Percentiles rank a stretch among this genome's conserved stretches.
Evolutionary conservation across 2,113 vertebrate species (phyloP).

Genomic region (Solenodon paradoxus): DNA sequence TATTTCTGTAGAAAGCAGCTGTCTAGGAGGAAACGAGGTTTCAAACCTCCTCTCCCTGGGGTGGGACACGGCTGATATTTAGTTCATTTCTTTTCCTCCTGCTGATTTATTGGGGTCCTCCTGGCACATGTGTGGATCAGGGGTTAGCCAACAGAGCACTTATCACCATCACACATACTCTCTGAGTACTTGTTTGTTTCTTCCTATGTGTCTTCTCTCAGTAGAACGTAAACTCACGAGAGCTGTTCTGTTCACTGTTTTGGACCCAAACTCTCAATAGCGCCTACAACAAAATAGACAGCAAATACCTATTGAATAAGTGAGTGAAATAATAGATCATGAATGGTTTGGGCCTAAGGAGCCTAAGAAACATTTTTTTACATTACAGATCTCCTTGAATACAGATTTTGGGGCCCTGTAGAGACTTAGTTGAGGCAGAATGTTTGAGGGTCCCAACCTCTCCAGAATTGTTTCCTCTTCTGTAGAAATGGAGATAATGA

Average conservation of each 20-base stretch:
- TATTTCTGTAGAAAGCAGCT: not conserved
- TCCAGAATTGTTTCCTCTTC: not conserved
- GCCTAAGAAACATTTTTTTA: not conserved
- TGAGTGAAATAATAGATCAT: constrained; percentile 3
- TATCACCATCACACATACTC: not conserved
- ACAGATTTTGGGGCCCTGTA: not conserved
- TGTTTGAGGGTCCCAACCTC: not conserved
- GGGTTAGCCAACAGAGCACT: not conserved
- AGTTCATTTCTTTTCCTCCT: not conserved
- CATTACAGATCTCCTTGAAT: not conserved
- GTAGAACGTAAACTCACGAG: not conserved
- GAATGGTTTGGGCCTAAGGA: not conserved
- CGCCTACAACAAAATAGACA: not conserved
- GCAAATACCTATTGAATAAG: not conserved
- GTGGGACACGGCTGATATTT: not conserved
- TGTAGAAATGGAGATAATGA: not conserved
- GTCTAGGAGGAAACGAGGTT: not conserved
- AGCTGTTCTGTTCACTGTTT: not conserved
- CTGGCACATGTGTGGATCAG: not conserved
- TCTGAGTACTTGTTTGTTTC: not conserved
- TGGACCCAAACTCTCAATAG: not conserved
- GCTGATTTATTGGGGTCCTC: not conserved
- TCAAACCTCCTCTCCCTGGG: not conserved
- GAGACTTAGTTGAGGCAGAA: not conserved
- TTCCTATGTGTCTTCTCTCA: not conserved